Conservation (phyloP, 2,113 vertebrate genomes). For the Fukomys damarensis region DNA sequence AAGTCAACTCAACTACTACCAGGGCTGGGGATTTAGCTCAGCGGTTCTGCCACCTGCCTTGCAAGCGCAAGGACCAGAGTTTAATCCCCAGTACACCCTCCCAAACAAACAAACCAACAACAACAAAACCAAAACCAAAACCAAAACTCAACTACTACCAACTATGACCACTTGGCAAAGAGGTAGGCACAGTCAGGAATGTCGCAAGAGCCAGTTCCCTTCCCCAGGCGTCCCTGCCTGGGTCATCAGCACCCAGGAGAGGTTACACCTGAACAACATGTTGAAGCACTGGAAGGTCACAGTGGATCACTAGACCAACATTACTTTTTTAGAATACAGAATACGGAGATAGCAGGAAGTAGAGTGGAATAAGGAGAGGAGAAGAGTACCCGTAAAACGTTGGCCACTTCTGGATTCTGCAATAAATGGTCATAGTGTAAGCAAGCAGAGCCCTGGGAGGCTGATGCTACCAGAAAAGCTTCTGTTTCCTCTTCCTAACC, state of each 20-base stretch:
- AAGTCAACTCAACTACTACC: not conserved
- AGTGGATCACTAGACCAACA: not conserved
- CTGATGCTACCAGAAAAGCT: not conserved
- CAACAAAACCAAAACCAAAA: too few species aligned
- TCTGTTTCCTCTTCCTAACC: not conserved
- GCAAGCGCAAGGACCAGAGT: too few species aligned
- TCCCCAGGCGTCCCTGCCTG: not conserved
- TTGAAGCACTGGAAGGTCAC: not conserved
- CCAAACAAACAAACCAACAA: too few species aligned
- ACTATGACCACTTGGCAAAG: not conserved
- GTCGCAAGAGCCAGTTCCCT: not conserved
- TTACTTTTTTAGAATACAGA: not conserved
- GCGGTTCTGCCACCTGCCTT: too few species aligned
- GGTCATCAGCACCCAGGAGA: not conserved
- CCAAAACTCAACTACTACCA: not conserved
- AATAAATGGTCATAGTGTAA: not conserved
- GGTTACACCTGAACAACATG: not conserved
- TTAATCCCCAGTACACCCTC: too few species aligned
- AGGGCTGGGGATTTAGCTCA: too few species aligned
- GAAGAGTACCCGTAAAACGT: not conserved
- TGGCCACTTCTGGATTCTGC: not conserved
- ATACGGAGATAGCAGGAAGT: not conserved
- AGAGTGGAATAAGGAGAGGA: not conserved
- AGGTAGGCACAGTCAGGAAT: not conserved
- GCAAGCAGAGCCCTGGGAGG: not conserved